These are phyloP conservation scores for Habropoda laboriosa DNA, from an alignment of 1,140 invertebrate genomes.

Conservation along the genomic window DNA sequence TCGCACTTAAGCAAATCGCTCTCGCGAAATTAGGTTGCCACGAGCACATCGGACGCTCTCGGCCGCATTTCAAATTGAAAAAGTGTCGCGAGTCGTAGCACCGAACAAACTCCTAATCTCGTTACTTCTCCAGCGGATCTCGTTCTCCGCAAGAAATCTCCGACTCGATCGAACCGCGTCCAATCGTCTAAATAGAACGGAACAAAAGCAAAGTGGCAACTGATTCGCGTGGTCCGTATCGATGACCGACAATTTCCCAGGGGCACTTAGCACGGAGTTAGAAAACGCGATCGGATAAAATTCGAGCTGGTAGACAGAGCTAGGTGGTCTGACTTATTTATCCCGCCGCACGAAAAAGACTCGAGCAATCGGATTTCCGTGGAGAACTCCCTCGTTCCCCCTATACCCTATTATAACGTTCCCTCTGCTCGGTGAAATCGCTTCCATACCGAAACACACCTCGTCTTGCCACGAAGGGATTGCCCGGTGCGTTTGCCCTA, in stretches of 20 bases:
- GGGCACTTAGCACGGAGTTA: no score
- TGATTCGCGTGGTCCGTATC: background rate
- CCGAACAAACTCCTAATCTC: no score
- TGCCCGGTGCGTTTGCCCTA: conserved; percentile 21
- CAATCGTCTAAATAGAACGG: no score
- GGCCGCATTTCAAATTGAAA: no score
- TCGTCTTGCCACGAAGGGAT: background rate
- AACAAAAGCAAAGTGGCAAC: background rate
- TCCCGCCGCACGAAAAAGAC: background rate
- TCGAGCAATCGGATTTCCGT: background rate
- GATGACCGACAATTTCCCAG: background rate
- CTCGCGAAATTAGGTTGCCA: no score
- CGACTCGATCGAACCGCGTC: no score
- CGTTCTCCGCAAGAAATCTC: no score
- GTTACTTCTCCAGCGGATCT: no score
- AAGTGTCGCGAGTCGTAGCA: no score
- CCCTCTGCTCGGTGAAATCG: background rate
- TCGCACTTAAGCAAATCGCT: no score
- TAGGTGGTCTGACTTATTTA: background rate
- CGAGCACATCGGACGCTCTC: no score
- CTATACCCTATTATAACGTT: background rate
- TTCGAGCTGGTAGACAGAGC: background rate
- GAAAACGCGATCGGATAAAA: background rate
- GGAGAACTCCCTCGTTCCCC: background rate
- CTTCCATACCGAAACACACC: background rate